phyloP scores from a whole-genome alignment of 2,113 vertebrate genomes.

The Excalfactoria chinensis region DNA sequence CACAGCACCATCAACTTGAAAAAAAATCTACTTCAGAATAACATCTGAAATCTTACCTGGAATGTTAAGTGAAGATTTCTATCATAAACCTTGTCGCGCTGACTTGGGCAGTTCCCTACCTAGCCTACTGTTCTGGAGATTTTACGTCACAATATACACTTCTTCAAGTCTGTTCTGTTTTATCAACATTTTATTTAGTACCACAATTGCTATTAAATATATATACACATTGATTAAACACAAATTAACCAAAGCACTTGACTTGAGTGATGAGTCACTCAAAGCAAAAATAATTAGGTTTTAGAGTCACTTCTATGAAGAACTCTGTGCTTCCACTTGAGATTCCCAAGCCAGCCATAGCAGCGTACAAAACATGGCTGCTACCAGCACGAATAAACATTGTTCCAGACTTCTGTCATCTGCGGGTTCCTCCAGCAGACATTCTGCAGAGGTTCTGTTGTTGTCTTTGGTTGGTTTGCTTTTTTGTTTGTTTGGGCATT shows the following conservation, averaged over 20 bases:
- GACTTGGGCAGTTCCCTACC: neutral
- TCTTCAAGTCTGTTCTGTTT: neutral
- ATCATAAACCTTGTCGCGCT: neutral
- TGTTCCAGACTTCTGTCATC: neutral
- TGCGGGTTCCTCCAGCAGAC: neutral
- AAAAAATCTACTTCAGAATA: slow-evolving; percentile 11
- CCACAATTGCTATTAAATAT: neutral
- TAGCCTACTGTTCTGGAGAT: neutral
- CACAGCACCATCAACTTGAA: neutral
- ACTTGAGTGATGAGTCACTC: neutral
- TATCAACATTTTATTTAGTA: neutral
- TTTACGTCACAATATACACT: neutral
- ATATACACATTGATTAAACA: neutral
- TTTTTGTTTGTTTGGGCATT: neutral
- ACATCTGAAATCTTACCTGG: neutral
- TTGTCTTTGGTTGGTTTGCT: neutral
- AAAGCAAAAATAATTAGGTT: neutral
- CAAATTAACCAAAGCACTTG: neutral
- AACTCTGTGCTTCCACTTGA: neutral
- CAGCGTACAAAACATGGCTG: neutral
- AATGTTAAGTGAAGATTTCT: neutral
- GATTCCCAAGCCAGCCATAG: neutral
- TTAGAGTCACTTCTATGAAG: neutral
- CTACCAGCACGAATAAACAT: fast-evolving
- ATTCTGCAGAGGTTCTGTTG: neutral